Base-by-base conservation (phyloP, 92 coral and sea anemone genomes). In the Meandrina meandrites region DNA sequence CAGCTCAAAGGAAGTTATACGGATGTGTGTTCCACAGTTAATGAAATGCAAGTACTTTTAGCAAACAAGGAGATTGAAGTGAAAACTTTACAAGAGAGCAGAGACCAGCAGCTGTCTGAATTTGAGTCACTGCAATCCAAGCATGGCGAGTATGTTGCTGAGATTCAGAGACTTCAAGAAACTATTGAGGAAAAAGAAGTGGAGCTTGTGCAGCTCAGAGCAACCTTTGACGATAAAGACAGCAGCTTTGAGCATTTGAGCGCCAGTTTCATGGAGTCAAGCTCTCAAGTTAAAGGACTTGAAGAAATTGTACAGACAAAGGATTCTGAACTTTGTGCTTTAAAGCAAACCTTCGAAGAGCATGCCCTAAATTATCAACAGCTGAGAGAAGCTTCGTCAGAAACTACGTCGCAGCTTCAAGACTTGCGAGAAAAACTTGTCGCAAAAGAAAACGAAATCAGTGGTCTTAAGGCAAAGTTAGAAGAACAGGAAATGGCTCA, bases 261-360 rank as follows among this genome's bases (percentile, higher is more conserved):
- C 85, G 74, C 86, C 56, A 90, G 93, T 84, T 90, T 90, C 72
- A 90, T 83, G 28, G 95, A 94, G 28, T 83, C 92, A 8, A 92
- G 87, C 54, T 75, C 92, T 10, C 93, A 91, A 73, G 93, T 94
- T 37, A 92, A 90, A 58, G 90, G 85, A 19, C 89, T 80, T 13
- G 89, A 86, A 70, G 95, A 90, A 74, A 37, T 75, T 15, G 74
- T 87, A 31, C 80, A 83, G 75, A 57, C 86, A 5, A 90, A 83
- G 79, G 91, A 92, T 9, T 84, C 89, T 28, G 70, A 87, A 40
- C 89, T 81, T 16, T 80, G 78, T 5, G 80, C 87, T 66, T 32
- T 90, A 45, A 79, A 90, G 79, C 88, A 80, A 68, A 84, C 84
- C 36, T 57, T 90, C 9, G 83, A 87, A 28, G 93, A 92, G 18